Evolutionary conservation across 2,113 vertebrate species (phyloP).

Genomic region (Stictonetta naevosa): DNA sequence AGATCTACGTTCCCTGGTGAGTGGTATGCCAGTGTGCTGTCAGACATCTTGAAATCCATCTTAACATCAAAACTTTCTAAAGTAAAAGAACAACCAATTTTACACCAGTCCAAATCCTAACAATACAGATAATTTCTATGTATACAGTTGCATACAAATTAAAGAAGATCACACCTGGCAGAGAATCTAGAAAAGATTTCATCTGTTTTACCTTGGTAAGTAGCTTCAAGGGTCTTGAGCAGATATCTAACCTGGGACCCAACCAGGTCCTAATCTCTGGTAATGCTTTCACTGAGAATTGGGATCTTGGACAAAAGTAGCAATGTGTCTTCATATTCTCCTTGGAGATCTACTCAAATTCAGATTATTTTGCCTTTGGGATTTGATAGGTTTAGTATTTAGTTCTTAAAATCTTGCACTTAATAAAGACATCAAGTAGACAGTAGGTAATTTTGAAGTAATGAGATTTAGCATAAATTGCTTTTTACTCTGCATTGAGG

Average conservation of each 20-base stretch:
- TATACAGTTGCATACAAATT: neutral
- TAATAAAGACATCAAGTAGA: neutral
- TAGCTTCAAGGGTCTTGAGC: neutral
- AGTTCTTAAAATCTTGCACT: neutral
- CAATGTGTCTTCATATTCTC: neutral
- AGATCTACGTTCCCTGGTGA: neutral
- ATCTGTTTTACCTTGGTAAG: neutral
- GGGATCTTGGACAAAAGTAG: neutral
- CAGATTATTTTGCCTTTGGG: neutral
- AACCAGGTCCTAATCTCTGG: neutral
- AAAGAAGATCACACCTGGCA: neutral
- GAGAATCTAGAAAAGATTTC: neutral
- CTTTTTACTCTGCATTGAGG: neutral
- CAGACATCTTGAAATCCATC: neutral
- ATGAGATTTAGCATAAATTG: neutral
- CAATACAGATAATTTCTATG: neutral
- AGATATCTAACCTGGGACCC: neutral
- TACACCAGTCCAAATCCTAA: neutral
- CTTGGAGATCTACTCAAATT: neutral
- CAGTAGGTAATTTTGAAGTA: neutral
- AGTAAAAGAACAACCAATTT: neutral
- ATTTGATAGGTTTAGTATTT: neutral
- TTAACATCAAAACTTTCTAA: neutral
- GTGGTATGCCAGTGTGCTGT: neutral
- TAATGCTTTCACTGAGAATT: neutral